A percentile compares a stretch with the other conserved stretches of the same genome.
phyloP scores from a whole-genome alignment of 2,797 vertebrate genomes.

The Alca torda region DNA sequence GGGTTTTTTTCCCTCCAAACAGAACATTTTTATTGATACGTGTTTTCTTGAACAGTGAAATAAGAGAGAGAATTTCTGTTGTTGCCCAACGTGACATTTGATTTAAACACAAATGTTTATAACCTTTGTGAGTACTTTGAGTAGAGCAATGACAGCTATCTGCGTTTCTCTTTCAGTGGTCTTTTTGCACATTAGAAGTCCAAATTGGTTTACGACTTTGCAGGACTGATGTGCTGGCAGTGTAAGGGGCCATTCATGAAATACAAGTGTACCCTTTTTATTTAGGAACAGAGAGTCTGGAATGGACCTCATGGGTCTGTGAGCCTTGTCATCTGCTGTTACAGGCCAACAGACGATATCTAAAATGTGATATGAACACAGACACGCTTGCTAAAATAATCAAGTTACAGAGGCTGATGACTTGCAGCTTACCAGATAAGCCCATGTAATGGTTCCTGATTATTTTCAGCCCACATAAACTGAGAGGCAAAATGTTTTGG shows the following conservation, averaged over 20 bases:
- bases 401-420: neutral
- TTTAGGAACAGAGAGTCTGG: neutral
- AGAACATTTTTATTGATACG: neutral
- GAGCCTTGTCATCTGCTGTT: neutral
- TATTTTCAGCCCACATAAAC: neutral
- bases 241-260: neutral
- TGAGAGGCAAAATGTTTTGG: neutral
- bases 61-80: neutral
- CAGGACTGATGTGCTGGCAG: neutral
- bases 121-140: neutral
- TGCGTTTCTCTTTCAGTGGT: neutral
- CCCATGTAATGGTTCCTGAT: neutral
- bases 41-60: neutral
- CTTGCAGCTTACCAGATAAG: neutral
- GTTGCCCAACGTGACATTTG: neutral
- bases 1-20: fast-evolving
- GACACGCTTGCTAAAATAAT: neutral
- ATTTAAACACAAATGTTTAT: neutral
- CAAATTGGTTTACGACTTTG: neutral
- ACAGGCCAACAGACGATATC: neutral
- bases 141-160: neutral
- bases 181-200: neutral
- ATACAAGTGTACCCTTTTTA: neutral
- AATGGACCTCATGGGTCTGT: neutral
- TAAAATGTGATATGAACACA: neutral